Evolutionary conservation across 1,140 invertebrate genomes (phyloP), one percentile per base, ranked within the genome.

Genomic region (Zaprionus taronus): DNA sequence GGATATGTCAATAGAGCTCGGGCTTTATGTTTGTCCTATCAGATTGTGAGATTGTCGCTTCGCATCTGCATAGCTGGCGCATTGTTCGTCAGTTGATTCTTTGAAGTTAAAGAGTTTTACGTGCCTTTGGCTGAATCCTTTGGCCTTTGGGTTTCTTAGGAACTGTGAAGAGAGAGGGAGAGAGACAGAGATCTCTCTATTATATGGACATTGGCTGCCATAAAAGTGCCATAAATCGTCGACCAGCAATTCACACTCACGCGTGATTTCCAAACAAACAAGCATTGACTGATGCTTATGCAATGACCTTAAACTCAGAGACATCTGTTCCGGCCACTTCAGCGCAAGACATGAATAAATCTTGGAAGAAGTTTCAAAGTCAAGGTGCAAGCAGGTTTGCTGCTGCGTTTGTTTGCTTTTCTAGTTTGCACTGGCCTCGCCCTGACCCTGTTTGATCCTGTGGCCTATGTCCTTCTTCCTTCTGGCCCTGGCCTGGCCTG

Each of bases 301-400:
- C 81, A 85, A 85, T 85, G 70, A 63, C 12, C n/a, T n/a, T 47
- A 7, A 3, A 26, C 47, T 9, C 49, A 68, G 72, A 78, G 38
- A 76, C 84, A 87, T 89, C 84, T 87, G 84, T 81, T 83, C 63
- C 68, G 72, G 66, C 76, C 79, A 74, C 81, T 80, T 82, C 69
- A 67, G 72, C 65, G 55, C 36, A 20, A 47, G 41, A 20, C 60
- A 55, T 72, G 71, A 81, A 83, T 47, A 47, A 47, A 47, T 47
- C 47, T 51, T 51, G 9, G 47, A 24, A 51, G 47, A 24, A 51
- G 9, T 41, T 41, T 41, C 38, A 2, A 4, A 41, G 69, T 31
- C 63, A 77, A 66, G 70, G 57, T 69, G 71, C 75, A 71, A 61
- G 84, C 84, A 89, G 84, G 83, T 87, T 87, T 69, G 65, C 58